Conservation (phyloP, 2,113 vertebrate species). For the Meleagris gallopavo region DNA sequence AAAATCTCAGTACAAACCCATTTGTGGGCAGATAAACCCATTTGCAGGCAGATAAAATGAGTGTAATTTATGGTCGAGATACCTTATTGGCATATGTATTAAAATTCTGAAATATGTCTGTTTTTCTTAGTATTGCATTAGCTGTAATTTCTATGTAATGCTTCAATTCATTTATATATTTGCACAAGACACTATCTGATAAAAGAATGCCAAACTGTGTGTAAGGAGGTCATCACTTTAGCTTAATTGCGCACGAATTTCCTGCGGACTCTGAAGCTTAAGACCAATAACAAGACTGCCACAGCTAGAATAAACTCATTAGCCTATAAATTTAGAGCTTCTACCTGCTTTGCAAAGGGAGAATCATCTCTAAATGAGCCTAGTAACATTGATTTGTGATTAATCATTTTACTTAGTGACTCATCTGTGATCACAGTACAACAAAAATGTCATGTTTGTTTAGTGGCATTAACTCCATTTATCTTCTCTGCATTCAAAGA, state of each 20-base stretch:
- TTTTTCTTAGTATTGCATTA: slow-evolving; percentile 77
- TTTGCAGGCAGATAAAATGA: slow-evolving; percentile 76
- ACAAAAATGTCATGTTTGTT: slow-evolving; percentile 80
- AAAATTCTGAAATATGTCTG: slow-evolving; percentile 68
- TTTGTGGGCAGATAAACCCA: slow-evolving; percentile 71
- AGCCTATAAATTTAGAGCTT: slow-evolving; percentile 78
- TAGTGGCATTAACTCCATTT: slow-evolving; percentile 78
- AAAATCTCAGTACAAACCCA: slow-evolving; percentile 59
- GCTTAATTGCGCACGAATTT: slow-evolving; percentile 80
- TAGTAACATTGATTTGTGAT: slow-evolving; percentile 83
- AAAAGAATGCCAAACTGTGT: slow-evolving; percentile 77
- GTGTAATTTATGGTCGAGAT: slow-evolving; percentile 58
- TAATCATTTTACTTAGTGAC: slow-evolving; percentile 82
- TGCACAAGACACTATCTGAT: slow-evolving; percentile 72
- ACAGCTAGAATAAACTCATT: slow-evolving; percentile 81
- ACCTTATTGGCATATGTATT: slow-evolving; percentile 70
- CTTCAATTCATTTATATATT: slow-evolving; percentile 80
- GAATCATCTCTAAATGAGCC: slow-evolving; percentile 79
- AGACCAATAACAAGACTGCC: slow-evolving; percentile 71
- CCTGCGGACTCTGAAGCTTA: slow-evolving; percentile 70
- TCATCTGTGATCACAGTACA: slow-evolving; percentile 78
- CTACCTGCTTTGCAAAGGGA: slow-evolving; percentile 71
- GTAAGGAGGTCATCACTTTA: slow-evolving; percentile 74
- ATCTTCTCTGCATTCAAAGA: slow-evolving; percentile 73
- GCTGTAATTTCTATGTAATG: slow-evolving; percentile 78